Evolutionary conservation across 2,797 vertebrate species (phyloP).

Genomic region (Chiloscyllium punctatum): DNA sequence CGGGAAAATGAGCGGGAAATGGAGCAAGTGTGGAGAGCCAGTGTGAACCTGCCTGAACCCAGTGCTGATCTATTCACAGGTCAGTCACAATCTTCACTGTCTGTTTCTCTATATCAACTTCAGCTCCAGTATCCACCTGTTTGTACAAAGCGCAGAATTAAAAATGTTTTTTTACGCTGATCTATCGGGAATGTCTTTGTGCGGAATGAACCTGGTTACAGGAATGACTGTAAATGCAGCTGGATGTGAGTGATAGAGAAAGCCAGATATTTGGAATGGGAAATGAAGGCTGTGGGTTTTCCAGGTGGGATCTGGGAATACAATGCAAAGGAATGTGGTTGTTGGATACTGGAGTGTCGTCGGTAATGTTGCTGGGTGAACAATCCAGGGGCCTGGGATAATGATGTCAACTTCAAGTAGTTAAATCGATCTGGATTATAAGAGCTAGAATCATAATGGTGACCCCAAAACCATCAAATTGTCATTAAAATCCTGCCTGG

Average conservation of each 20-base stretch:
- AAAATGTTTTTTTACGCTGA: neutral
- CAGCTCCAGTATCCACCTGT: neutral
- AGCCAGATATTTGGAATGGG: neutral
- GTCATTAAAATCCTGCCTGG: too few relatives aligned
- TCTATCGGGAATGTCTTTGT: too few relatives aligned
- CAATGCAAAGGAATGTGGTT: neutral
- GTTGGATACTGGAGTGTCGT: neutral
- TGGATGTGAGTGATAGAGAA: too few relatives aligned
- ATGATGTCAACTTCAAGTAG: neutral
- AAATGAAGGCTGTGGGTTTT: neutral
- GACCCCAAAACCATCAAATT: too few relatives aligned
- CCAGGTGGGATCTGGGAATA: neutral
- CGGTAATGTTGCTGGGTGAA: neutral
- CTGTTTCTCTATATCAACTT: neutral
- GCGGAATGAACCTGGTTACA: too few relatives aligned
- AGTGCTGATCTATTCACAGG: constrained; percentile 80
- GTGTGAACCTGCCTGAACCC: constrained; percentile 62
- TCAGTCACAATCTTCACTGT: neutral
- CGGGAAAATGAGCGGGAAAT: constrained; percentile 57
- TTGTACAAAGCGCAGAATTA: neutral
- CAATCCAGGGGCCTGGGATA: neutral
- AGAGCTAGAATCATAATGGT: neutral
- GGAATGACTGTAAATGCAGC: neutral
- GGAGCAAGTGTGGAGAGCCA: constrained; percentile 82
- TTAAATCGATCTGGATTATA: neutral